Evolutionary conservation across 1,140 invertebrate genomes (phyloP), one percentile per base, ranked within the genome.

Genomic region (Drosophila ficusphila): DNA sequence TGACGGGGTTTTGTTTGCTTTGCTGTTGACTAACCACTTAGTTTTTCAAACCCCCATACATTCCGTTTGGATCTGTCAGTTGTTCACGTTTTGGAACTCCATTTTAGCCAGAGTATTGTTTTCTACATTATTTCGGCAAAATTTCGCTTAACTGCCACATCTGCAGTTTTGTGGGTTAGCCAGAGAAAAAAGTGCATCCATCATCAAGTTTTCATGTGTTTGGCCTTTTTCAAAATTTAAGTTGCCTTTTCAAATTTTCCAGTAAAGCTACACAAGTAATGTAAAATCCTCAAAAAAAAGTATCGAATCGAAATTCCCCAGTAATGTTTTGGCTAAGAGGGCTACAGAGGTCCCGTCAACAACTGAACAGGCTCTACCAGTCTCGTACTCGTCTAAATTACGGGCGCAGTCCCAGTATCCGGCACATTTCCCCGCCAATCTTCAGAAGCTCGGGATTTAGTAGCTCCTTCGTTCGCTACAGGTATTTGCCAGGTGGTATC

Each of bases 241-340:
- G 44, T 64, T 38, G 58, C 33, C 18, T 74, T 74, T 57, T 65
- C 41, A 33, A 36, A 27, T 56, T 48, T 74, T 74, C 21, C 71
- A 74, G 71, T 65, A 51, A 51, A 36, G 41, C 41, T 29, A 23
- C 42, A 31, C 34, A 34, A 36, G 21, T 42, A 33, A 42, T 44
- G 44, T 27, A 46, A 61, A 14, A 16, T 34, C 16, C 25, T 7
- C 27, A 39, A 0, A 38, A 39, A 42, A 34, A 27, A 54, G 34
- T 39, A 72, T 19, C 29, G 29, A 79, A 72, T 19, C 29, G 29
- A 79, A 86, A 86, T 69, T 70, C 7, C 9, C 49, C 61, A 79
- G 61, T 73, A 29, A 85, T 85, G 79, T 81, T 83, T 49, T 72
- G 70, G 77, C 34, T 71, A 51, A 70, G 52, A 42, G 69, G 56